Evolutionary conservation across 1,140 invertebrate species (phyloP), one percentile per base, ranked within the genome.

Genomic region (Drosophila ercepeae): DNA sequence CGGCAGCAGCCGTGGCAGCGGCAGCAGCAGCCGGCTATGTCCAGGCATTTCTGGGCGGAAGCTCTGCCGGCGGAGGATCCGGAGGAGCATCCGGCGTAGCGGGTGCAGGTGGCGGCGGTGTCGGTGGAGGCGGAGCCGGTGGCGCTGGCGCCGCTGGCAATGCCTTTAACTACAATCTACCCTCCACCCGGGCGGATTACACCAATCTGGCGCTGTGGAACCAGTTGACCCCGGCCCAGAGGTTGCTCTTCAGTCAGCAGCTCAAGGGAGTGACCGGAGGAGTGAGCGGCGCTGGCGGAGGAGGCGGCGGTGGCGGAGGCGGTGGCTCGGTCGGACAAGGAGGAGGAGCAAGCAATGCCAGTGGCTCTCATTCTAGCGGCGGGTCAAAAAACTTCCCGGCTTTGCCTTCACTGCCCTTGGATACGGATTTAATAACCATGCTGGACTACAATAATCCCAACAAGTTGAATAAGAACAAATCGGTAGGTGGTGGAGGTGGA

Each of bases 371-470:
- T 9, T 27, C 27, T 2, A 27, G 27, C 7, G 27, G 29, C 4
- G 29, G 36, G n/a, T 13, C 41, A 13, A 67, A 52, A 9, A 76
- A 67, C 36, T 89, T 88, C 75, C 82, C 88, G 5, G 57, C 75
- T 0, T 41, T 90, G 19, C 89, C 89, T 16, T 90, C 89, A n/a
- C 36, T 90, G 32, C 89, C 89, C 0, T 36, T 90, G 13, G 89
- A 90, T 42, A 90, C 89, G 11, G 89, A 90, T 65, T 16, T 90
- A 36, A 90, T 88, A n/a, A 90, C 89, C 4, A 90, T 90, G 89
- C 45, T 90, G 48, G 89, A 90, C 64, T 90, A 90, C 45, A 90
- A 90, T 19, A 90, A 90, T 79, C 78, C 84, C 19, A 89, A 89
- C 39, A 88, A 88, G 46, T 18, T 19, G 4, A 65, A 49, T 9